Base-by-base conservation (phyloP, 2,113 vertebrate species). In the Plectropomus leopardus region DNA sequence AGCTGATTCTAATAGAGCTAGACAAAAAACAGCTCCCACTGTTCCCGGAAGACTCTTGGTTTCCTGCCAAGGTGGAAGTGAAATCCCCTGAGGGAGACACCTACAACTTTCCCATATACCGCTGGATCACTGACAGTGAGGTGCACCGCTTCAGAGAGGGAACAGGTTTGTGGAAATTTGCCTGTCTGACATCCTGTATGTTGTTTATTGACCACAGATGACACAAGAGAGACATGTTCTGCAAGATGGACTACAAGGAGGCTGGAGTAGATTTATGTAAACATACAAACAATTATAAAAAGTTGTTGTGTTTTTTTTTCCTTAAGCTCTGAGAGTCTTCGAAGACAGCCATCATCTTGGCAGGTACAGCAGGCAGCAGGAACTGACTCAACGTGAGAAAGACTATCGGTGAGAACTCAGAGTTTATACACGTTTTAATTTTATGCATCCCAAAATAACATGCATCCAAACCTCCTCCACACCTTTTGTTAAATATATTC, bases 61-160 rank as follows among this genome's bases (percentile, higher is more conserved):
- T 89, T 16, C 82, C 75, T 24, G 48, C 72, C 32, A 92, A 88
- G 21, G 79, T 92, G 7, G 53, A 57, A 13, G 79, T 92, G 17
- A 77, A 36, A 32, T 78, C 76, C 14, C 86, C 88, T 1, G 86
- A 87, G 6, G 80, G 79, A 7, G 10, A 83, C 4, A 63, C 4
- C 5, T 79, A 85, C 42, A 45, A 17, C 28, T 93, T 94, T 55
- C 92, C 92, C 1, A 60, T 92, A 55, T 89, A 92, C 88, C 67
- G 68, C 44, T 92, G 88, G 90, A 84, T 92, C 66, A 7, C 2
- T 24, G 80, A 90, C 57, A 47, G 32, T 0, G 11, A 78, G 15
- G 76, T 73, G 17, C 32, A 89, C 7, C 34, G 54, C 59, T 82
- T 91, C 55, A 87, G 86, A 66, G 90, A 89, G 24, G 93, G 80